Evolutionary conservation across 2,113 vertebrate species (phyloP).

Genomic region (Steatornis caripensis): DNA sequence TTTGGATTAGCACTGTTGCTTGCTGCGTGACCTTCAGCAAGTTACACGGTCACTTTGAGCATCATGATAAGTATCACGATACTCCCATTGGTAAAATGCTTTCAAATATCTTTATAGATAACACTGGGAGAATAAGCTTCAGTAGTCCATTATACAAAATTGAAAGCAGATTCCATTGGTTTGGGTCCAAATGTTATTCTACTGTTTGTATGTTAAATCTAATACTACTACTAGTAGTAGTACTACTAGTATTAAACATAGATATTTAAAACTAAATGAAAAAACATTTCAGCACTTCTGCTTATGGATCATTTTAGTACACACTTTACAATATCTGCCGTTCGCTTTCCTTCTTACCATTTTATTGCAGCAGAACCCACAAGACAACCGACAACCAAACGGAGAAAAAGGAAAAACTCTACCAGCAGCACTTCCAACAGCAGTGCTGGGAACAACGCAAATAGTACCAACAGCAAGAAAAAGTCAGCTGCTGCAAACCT

Average conservation of each 20-base stretch:
- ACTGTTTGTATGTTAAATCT: neutral
- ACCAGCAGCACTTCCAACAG: conserved; percentile 95
- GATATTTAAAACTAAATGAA: neutral
- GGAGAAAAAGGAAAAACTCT: conserved; percentile 99
- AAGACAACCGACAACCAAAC: conserved; percentile 94
- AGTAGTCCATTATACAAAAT: neutral
- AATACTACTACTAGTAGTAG: neutral
- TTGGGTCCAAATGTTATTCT: neutral
- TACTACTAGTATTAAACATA: neutral
- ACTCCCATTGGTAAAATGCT: neutral
- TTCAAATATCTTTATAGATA: neutral
- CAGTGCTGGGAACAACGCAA: conserved; percentile 84
- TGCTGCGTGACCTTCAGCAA: neutral
- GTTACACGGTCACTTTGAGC: neutral
- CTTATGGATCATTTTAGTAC: neutral
- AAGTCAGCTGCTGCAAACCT: conserved; percentile 91
- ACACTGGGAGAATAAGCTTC: neutral
- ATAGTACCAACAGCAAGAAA: conserved; percentile 87
- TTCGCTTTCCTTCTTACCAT: conserved; percentile 62
- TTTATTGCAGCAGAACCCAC: conserved; percentile 88
- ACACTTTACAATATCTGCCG: neutral
- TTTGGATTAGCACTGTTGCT: neutral
- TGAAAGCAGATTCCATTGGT: neutral
- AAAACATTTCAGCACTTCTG: neutral
- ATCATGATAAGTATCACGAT: neutral